Conservation (phyloP, 2,888 invertebrate species). For the Sturmia bella region DNA sequence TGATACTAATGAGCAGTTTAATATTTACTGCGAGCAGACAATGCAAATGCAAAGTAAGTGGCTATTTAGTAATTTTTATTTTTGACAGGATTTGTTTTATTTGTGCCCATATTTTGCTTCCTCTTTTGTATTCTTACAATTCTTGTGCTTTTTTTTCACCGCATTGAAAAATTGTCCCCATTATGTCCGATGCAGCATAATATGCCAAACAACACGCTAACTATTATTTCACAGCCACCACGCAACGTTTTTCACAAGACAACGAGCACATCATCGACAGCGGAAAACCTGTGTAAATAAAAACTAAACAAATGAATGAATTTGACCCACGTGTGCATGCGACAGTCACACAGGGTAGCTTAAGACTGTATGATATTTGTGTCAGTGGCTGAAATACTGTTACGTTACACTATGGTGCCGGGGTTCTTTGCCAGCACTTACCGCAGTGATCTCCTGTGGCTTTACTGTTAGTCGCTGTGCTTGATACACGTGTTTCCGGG, state of each 20-base stretch:
- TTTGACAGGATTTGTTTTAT: conserved; percentile 41
- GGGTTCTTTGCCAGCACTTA: conserved; percentile 51
- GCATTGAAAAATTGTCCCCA: conserved; percentile 66
- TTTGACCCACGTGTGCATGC: conserved; percentile 69
- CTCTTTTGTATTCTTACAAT: conserved; percentile 17
- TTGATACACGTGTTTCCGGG: conserved; percentile 59
- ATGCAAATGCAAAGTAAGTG: conserved; percentile 25
- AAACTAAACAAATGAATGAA: conserved; percentile 57
- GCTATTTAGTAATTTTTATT: conserved; percentile 54
- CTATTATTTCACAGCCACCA: conserved; percentile 2
- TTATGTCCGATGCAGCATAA: conserved; percentile 65
- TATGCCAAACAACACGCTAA: conserved; percentile 48
- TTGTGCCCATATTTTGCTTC: conserved; percentile 16
- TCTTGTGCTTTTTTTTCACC: conserved; percentile 61
- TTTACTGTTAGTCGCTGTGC: conserved; percentile 41
- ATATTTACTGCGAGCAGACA: conserved; percentile 56
- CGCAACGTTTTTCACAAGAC: neutral
- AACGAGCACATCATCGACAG: conserved; percentile 21
- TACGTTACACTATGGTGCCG: neutral
- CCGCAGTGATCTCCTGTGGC: conserved; percentile 70
- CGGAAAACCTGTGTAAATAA: conserved; percentile 17
- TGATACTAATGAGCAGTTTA: conserved; percentile 72
- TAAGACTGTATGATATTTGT: conserved; percentile 4
- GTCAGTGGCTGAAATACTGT: conserved; percentile 33
- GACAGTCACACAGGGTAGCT: conserved; percentile 41